Evolutionary conservation across 2,113 vertebrate genomes (phyloP).

Genomic region (Saimiri boliviensis): DNA sequence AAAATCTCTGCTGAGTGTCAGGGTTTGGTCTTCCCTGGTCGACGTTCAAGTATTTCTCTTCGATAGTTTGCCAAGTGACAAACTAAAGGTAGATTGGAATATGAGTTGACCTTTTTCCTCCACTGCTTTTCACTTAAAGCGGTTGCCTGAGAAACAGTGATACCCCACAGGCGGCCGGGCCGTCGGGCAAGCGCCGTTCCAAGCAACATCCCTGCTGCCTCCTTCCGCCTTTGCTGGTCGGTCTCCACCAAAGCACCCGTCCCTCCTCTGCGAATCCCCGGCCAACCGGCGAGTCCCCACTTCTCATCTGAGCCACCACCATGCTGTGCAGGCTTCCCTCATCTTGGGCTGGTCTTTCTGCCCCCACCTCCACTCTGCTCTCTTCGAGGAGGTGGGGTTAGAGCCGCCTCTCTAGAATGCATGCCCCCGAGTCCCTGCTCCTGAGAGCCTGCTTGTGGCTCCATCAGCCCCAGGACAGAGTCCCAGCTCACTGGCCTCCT

Average conservation of each 20-base stretch:
- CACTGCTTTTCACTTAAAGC: not conserved
- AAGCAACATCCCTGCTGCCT: rapidly evolving
- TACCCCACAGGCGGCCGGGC: too few relatives aligned
- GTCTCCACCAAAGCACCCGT: not conserved
- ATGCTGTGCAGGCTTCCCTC: rapidly evolving
- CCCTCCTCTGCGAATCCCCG: too few relatives aligned
- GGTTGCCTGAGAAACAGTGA: rapidly evolving
- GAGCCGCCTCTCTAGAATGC: not conserved
- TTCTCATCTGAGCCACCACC: rapidly evolving
- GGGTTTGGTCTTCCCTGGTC: not conserved
- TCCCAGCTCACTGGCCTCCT: not conserved
- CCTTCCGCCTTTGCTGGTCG: rapidly evolving
- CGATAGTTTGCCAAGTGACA: not conserved
- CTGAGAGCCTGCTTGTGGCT: not conserved
- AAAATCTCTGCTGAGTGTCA: not conserved
- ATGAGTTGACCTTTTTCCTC: not conserved
- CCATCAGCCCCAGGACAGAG: rapidly evolving
- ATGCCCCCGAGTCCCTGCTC: not conserved
- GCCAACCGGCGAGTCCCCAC: rapidly evolving
- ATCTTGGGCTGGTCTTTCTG: too few relatives aligned
- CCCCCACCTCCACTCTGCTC: not conserved
- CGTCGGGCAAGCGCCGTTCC: rapidly evolving
- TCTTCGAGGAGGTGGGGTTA: not conserved
- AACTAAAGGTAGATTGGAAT: not conserved
- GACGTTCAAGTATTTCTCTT: not conserved